Evolutionary conservation across 2,113 vertebrate genomes (phyloP), one percentile per base, ranked within the genome.

Genomic region (Zosterops pallidus): DNA sequence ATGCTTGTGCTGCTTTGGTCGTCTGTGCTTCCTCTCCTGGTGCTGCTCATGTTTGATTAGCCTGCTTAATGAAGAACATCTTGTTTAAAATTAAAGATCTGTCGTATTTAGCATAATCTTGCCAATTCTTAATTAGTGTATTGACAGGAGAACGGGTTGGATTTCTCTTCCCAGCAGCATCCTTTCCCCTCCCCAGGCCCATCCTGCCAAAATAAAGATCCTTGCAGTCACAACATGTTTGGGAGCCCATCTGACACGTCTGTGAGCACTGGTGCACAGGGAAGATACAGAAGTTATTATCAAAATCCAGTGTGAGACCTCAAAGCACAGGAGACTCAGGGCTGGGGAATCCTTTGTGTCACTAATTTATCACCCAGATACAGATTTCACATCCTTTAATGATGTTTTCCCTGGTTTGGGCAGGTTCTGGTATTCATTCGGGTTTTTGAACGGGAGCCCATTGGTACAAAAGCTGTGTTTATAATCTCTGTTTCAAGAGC

Each of bases 61-160:
- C 68, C 59, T 83, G 60, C 52, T 52, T 93, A 83, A 88, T 52
- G 67, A 95, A 90, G 82, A 95, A 80, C 59, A 67, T 96, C 92
- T 83, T 94, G 85, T 75, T 75, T 90, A 87, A 91, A 86, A 95
- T 84, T 89, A 77, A 96, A 93, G 79, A 86, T 96, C 90, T 92
- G 59, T 29, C 28, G 14, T 83, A 83, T 92, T 95, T 95, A 87
- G 33, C 79, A 64, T 62, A 37, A 81, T 65, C 68, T 86, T 90
- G 92, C 95, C 95, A 97, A 86, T 44, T 76, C 57, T 80, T 91
- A 95, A 95, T 96, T 95, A 91, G 87, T 16, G 3, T 75, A 89
- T 49, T 94, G 75, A 95, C 75, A 89, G 76, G 20, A 92, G 49
- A 59, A 74, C 1, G 8, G 53, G 83, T 81, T 80, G 69, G 71